Base-by-base conservation (phyloP, 2,888 invertebrate species). In the Falcaria lacertinaria region DNA sequence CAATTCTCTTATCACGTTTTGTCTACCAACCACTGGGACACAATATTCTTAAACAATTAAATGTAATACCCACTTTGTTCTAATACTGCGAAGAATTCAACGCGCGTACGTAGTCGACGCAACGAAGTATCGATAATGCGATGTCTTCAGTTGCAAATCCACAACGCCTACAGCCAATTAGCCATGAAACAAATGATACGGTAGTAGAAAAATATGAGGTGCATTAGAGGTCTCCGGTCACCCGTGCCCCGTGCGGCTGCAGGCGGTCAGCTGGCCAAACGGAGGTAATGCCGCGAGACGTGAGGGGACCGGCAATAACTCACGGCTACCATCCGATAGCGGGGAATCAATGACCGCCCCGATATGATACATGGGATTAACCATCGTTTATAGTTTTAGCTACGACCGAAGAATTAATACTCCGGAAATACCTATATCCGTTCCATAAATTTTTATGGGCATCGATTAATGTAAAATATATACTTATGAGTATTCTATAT, bases 101-200 rank as follows among this genome's bases (percentile, higher is more conserved):
- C n/a, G 15, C 25, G 8, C 15, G 5, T 1, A 41, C 11, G 7
- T 37, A 22, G 28, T 34, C 11, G 28, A 48, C 25, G 33, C 33
- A 33, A 14, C 39, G 39, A 33, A 42, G 37, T 32, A 38, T 57
- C 64, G 65, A 68, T 56, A 72, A 67, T 70, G 58, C 65, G 61
- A 47, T 39, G 50, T 46, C 60, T 48, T 65, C 69, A 64, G 68
- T 51, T 52, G 52, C 48, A 57, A 70, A 74, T 70, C 64, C 66
- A 67, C 69, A 71, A 74, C 80, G 73, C 79, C 87, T 81, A 76
- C 87, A 88, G 80, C 84, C 90, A 91, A 91, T 91, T 91, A 91
- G 90, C 81, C 82, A 74, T 74, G 76, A 81, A 82, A 89, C 79
- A 84, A 81, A 90, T 88, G 80, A 85, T 50, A 60, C 52, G 66